Base-by-base conservation (phyloP, 2,113 vertebrate species). In the Nycticorax nycticorax region DNA sequence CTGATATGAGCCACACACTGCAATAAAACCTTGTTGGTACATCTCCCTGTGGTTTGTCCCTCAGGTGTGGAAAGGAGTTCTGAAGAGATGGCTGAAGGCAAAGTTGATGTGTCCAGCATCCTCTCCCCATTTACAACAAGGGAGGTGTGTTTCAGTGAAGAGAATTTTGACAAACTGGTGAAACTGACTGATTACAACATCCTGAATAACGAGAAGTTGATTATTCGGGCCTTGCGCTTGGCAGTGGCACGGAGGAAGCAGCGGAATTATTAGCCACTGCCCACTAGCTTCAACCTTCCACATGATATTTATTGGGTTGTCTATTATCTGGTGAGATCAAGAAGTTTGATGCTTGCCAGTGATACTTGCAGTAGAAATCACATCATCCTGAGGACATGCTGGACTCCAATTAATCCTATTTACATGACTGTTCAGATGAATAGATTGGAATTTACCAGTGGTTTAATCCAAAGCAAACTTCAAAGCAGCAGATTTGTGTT, bases 161-260 rank as follows among this genome's bases (percentile, higher is more conserved):
- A 96, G 55, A 98, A 99, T 84, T 99, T 98, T 53, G 97, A 98
- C 71, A 95, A 81, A 33, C 94, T 99, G 83, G 96, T 98, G 90
- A 94, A 96, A 5, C 93, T 99, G 91, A 98, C 97, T 32, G 88
- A 98, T 69, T 99, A 99, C 83, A 99, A 99, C 3, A 17, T 99
- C 5, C 56, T 60, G 53, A 99, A 98, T 95, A 99, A 98, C 1
- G 97, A 97, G 81, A 88, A 85, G 1, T 12, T 91, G 74, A 98
- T 99, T 77, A 80, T 98, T 26, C 78, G 87, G 77, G 98, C 97
- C 50, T 81, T 98, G 88, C 97, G 78, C 69, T 72, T 71, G 6
- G 97, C 95, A 35, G 94, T 98, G 67, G 91, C 91, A 59, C 89
- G 94, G 45, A 97, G 94, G 81, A 98, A 94, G 91, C 67, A 94